Evolutionary conservation across 2,888 invertebrate species (phyloP).

Genomic region (Ditylenchus weischeri): DNA sequence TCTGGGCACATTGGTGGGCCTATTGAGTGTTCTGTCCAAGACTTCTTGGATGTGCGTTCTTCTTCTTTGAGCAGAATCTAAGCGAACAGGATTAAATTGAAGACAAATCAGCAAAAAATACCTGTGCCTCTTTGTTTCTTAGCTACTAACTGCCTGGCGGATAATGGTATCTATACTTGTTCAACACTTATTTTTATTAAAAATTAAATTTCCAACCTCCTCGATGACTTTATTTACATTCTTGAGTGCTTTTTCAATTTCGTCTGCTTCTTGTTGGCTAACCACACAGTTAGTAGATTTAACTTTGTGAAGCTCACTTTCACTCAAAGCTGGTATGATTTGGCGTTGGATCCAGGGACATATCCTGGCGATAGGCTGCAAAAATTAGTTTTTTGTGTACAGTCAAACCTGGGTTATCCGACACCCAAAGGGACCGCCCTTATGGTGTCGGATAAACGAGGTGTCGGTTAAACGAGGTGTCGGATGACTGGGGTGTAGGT

Average conservation of each 20-base stretch:
- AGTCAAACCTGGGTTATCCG: too few species aligned
- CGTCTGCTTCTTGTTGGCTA: neutral
- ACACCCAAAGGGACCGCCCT: too few species aligned
- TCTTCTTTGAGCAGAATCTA: conserved; percentile 1
- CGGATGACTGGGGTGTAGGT: too few species aligned
- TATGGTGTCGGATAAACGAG: too few species aligned
- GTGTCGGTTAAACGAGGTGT: neutral
- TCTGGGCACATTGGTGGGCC: neutral
- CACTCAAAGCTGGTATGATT: conserved; percentile 15
- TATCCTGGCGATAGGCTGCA: conserved; percentile 8
- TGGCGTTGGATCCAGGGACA: conserved; percentile 22
- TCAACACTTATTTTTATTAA: neutral
- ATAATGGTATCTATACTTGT: neutral
- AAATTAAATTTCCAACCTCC: neutral
- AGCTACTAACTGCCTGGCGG: neutral
- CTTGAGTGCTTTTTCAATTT: conserved; percentile 1
- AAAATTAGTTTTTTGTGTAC: conserved; percentile 4
- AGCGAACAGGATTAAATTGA: neutral
- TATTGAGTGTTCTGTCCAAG: neutral
- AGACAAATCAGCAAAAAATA: neutral
- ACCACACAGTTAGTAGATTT: neutral
- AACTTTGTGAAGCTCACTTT: conserved; percentile 5
- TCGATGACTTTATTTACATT: neutral
- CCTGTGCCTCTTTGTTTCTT: neutral
- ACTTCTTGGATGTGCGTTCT: neutral